These are phyloP conservation scores for Machimus atricapillus DNA, from an alignment of 2,888 invertebrate genomes.

Conservation along the genomic window DNA sequence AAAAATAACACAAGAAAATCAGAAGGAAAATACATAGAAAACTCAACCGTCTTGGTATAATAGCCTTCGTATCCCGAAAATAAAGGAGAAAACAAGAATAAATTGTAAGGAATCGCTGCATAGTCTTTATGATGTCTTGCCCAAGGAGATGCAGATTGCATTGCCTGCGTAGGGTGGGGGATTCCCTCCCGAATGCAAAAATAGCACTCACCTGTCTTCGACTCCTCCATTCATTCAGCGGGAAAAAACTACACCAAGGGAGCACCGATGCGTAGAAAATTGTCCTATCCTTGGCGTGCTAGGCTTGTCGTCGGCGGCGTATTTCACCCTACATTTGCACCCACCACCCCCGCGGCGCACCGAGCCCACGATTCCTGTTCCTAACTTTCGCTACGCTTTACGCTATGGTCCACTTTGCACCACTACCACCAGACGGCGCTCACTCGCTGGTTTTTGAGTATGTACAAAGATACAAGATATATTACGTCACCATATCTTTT, in stretches of 20 bases:
- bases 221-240: conserved; percentile 26
- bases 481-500: conserved; percentile 38
- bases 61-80: neutral
- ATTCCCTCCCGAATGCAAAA: neutral
- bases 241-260: conserved; percentile 13
- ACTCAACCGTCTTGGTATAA: neutral
- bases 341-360: neutral
- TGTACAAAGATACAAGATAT: conserved; percentile 18
- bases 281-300: conserved; percentile 9
- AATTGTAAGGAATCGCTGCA: neutral
- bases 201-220: conserved; percentile 27
- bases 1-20: neutral
- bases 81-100: neutral
- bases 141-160: neutral
- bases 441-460: neutral
- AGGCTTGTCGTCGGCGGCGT: neutral
- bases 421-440: neutral
- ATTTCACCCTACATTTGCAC: conserved; percentile 14
- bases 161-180: neutral
- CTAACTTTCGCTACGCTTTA: conserved; percentile 27
- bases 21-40: neutral
- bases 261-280: conserved; percentile 15
- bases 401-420: conserved; percentile 32
- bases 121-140: neutral
- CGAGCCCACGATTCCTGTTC: neutral